A percentile compares a stretch with the other conserved stretches of the same genome.
These are phyloP conservation scores for Agapostemon virescens DNA, from an alignment of 2,888 invertebrate genomes.

Conservation along the genomic window DNA sequence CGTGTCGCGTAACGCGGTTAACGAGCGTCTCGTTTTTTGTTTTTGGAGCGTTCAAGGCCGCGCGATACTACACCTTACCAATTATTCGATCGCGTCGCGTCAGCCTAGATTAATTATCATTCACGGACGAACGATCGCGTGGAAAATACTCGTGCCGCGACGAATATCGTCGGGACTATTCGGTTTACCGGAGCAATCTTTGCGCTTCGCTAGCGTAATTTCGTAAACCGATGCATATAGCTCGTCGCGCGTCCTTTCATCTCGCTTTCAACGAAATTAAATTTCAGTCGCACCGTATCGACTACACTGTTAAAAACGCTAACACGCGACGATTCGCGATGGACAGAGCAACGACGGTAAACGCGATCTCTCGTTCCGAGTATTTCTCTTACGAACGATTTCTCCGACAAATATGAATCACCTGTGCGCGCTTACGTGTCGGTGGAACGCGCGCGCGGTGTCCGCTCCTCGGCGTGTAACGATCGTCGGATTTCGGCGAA, in stretches of 20 bases:
- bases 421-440: background rate
- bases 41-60: constrained; percentile 4
- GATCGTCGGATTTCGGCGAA: background rate
- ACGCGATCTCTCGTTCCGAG: background rate
- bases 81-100: background rate
- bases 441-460: background rate
- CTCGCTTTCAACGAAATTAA: background rate
- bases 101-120: background rate
- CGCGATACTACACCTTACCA: background rate
- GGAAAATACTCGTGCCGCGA: background rate
- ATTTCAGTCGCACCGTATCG: background rate
- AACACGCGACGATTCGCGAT: background rate
- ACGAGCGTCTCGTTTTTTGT: background rate
- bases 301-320: background rate
- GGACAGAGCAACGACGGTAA: background rate
- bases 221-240: constrained; percentile 1
- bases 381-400: background rate
- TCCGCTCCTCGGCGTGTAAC: background rate
- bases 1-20: constrained; percentile 16
- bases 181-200: constrained; percentile 17
- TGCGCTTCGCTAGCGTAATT: constrained; percentile 1
- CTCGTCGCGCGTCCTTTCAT: background rate
- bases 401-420: background rate
- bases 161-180: background rate
- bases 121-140: background rate